Evolutionary conservation across 2,113 vertebrate genomes (phyloP).

Genomic region (Equus quagga): DNA sequence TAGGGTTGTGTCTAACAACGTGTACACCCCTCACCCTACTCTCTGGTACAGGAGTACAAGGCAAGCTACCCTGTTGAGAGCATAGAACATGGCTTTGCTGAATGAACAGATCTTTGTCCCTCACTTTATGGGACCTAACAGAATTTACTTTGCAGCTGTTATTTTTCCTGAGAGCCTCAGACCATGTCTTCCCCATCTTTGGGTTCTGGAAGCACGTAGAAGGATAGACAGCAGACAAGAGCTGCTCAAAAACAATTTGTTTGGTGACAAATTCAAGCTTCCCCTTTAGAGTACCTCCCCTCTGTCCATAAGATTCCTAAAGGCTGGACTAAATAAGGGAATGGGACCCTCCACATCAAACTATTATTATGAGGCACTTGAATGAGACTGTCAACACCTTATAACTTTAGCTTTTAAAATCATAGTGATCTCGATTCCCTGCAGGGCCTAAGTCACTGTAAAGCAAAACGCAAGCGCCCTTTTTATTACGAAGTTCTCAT

Average conservation of each 20-base stretch:
- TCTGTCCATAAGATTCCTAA: background rate
- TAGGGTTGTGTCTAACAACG: background rate
- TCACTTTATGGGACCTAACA: background rate
- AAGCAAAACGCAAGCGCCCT: background rate
- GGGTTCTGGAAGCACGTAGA: background rate
- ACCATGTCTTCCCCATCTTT: background rate
- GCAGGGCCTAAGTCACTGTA: background rate
- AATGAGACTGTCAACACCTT: background rate
- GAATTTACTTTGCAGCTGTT: background rate
- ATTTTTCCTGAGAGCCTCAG: background rate
- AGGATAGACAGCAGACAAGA: background rate
- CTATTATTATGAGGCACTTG: background rate
- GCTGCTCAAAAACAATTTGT: background rate
- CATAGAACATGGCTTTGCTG: background rate
- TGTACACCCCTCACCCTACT: background rate
- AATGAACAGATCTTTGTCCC: background rate
- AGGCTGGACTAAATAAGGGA: conserved; percentile 31
- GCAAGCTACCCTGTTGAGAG: background rate
- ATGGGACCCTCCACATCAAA: background rate
- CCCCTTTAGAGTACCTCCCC: background rate
- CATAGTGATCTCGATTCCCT: background rate
- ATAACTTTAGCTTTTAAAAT: conserved; percentile 34
- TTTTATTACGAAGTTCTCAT: background rate
- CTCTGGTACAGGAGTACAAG: background rate
- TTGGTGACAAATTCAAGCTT: background rate